These are phyloP conservation scores for Ectemnius continuus DNA, from an alignment of 2,888 invertebrate species.

Conservation along the genomic window DNA sequence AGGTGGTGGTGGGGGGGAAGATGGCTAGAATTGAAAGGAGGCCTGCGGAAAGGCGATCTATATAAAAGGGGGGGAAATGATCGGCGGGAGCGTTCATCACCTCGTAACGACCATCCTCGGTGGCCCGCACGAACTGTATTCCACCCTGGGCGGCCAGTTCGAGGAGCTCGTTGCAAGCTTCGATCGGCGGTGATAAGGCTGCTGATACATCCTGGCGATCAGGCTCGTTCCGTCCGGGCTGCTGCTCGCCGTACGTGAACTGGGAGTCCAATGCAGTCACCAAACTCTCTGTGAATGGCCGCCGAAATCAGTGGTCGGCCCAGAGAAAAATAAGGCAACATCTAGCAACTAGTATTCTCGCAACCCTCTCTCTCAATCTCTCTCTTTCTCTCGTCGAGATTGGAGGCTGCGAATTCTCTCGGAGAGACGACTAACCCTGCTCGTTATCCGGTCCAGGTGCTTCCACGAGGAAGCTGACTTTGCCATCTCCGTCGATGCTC, in stretches of 20 bases:
- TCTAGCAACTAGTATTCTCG: neutral
- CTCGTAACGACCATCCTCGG: conserved; percentile 77
- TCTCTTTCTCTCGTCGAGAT: neutral
- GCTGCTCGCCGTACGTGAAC: conserved; percentile 53
- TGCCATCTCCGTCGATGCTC: conserved; percentile 79
- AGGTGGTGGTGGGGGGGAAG: neutral
- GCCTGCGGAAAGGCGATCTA: too few relatives aligned
- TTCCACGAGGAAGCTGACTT: conserved; percentile 80
- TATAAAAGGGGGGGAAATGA: too few relatives aligned
- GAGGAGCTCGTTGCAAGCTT: conserved; percentile 74
- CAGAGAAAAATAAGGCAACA: neutral
- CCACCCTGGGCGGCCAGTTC: conserved; percentile 76
- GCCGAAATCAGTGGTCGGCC: neutral
- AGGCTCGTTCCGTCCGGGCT: conserved; percentile 31
- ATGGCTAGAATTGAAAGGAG: neutral
- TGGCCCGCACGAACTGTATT: conserved; percentile 77
- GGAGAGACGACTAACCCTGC: conserved; percentile 64
- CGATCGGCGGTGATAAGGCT: conserved; percentile 52
- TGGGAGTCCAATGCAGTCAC: conserved; percentile 63
- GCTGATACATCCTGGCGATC: conserved; percentile 43
- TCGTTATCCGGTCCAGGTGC: conserved; percentile 77
- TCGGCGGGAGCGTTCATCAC: conserved; percentile 60
- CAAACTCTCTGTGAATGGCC: conserved; percentile 57
- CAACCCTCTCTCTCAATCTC: too few relatives aligned
- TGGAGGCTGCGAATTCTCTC: neutral